Percentiles rank a stretch among this genome's conserved stretches.
These are phyloP conservation scores for Pachymerium ferrugineum DNA, from an alignment of 2,888 invertebrate species.

Conservation along the genomic window DNA sequence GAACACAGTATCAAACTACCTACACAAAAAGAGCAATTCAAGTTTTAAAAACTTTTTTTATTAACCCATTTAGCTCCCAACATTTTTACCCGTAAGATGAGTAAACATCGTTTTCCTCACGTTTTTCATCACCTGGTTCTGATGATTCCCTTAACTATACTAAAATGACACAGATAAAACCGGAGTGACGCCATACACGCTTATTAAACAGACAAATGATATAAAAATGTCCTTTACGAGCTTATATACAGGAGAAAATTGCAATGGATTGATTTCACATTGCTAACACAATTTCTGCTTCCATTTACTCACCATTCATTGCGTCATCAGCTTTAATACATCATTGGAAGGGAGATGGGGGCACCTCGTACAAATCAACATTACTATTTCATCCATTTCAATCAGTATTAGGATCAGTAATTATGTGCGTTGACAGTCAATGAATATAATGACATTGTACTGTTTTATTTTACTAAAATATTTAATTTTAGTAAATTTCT, in stretches of 20 bases:
- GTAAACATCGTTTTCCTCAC: neutral
- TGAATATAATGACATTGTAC: no score
- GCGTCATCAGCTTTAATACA: no score
- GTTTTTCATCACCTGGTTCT: neutral
- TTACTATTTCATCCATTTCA: no score
- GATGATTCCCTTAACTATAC: neutral
- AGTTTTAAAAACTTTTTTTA: no score
- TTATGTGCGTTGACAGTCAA: no score
- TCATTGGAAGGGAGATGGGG: no score
- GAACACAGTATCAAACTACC: neutral
- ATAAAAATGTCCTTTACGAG: conserved; percentile 19
- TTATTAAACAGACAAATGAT: conserved; percentile 21
- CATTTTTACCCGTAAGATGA: neutral
- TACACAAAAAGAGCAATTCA: no score
- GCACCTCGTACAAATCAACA: no score
- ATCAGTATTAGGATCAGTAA: no score
- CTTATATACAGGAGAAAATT: neutral
- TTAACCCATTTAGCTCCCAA: neutral
- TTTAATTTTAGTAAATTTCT: no score
- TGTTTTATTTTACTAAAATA: no score
- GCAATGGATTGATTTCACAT: conserved; percentile 3
- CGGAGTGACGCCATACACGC: neutral
- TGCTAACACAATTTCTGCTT: neutral
- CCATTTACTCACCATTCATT: no score
- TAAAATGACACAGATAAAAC: neutral